A percentile compares a stretch with the other conserved stretches of the same genome.
These are phyloP conservation scores for Gila robusta DNA, from an alignment of 2,797 vertebrate species.

Conservation along the genomic window DNA sequence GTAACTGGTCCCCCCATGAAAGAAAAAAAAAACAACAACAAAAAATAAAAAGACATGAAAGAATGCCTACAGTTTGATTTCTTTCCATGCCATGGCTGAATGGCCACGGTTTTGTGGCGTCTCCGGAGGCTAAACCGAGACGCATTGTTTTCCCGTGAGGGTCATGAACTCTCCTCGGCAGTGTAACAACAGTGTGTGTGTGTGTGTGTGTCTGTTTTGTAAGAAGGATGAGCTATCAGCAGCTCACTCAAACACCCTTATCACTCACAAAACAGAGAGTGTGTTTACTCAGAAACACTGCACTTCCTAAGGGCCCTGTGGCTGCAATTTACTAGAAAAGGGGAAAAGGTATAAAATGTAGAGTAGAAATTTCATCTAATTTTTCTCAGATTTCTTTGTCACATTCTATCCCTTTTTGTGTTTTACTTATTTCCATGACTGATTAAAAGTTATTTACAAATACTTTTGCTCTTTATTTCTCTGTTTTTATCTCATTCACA, in stretches of 20 bases:
- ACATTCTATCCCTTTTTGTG: background rate
- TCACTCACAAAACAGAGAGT: conserved; percentile 44
- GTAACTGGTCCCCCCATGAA: background rate
- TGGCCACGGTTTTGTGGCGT: conserved; percentile 22
- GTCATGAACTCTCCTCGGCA: conserved; percentile 46
- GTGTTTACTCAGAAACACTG: conserved; percentile 59
- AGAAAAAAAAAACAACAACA: background rate
- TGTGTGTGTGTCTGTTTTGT: conserved; percentile 37
- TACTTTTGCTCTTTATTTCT: background rate
- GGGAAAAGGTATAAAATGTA: background rate
- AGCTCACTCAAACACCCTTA: conserved; percentile 50
- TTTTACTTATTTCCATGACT: background rate
- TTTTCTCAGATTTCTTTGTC: background rate
- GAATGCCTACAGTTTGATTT: conserved; percentile 26
- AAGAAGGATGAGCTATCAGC: conserved; percentile 53
- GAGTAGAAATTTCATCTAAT: background rate
- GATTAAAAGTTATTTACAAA: background rate
- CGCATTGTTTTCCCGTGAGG: conserved; percentile 43
- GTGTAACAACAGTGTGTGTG: conserved; percentile 30
- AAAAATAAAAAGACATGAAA: conserved; percentile 8
- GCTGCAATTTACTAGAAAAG: conserved; percentile 14
- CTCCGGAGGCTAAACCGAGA: conserved; percentile 46
- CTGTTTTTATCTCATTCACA: no score
- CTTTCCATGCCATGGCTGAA: conserved; percentile 33
- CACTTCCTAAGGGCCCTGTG: conserved; percentile 50